phyloP scores from a whole-genome alignment of 2,113 vertebrate genomes.

The Eonycteris spelaea region DNA sequence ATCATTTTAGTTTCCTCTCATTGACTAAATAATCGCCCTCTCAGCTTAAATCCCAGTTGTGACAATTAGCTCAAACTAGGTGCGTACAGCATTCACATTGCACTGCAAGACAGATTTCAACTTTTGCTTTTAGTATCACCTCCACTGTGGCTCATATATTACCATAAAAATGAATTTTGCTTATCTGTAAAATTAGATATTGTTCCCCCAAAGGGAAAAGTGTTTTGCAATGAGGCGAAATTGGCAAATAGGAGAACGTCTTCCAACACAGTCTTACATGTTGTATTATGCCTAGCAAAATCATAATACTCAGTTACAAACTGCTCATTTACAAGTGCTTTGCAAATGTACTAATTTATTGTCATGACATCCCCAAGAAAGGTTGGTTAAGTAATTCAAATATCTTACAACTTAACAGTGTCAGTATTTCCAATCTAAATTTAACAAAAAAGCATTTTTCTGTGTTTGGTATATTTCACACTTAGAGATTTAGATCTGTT shows the following conservation, averaged over 20 bases:
- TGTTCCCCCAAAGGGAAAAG: background rate
- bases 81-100: background rate
- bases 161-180: slow-evolving; percentile 36
- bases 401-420: background rate
- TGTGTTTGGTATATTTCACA: background rate
- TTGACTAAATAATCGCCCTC: background rate
- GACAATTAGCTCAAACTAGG: slow-evolving; percentile 51
- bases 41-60: slow-evolving; percentile 49
- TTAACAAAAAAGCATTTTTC: background rate
- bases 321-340: background rate
- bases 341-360: slow-evolving; percentile 13
- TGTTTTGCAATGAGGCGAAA: background rate
- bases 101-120: slow-evolving; percentile 30
- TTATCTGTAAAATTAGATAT: slow-evolving; percentile 45
- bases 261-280: background rate
- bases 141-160: slow-evolving; percentile 34
- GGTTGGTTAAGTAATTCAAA: background rate
- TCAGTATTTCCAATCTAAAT: background rate
- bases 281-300: background rate
- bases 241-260: background rate
- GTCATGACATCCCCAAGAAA: background rate
- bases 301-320: background rate
- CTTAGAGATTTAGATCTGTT: background rate
- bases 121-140: background rate
- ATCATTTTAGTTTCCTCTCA: background rate